Percentiles rank a stretch among this genome's conserved stretches.
These are phyloP conservation scores for Zygaena filipendulae DNA, from an alignment of 2,888 invertebrate species.

Conservation along the genomic window DNA sequence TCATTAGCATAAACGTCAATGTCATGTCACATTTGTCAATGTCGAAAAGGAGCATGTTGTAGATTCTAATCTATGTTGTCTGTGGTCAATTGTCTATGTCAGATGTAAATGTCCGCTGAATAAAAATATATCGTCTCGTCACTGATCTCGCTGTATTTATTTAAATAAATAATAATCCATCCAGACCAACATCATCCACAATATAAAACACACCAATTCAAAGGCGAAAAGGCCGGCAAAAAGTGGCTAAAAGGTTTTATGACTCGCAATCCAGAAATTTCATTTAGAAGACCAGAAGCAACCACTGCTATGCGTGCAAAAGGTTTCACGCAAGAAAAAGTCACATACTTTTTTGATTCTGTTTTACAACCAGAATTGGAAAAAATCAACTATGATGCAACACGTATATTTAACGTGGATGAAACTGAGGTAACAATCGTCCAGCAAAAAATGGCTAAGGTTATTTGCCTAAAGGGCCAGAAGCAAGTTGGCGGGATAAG, in stretches of 20 bases:
- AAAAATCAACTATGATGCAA: too few relatives aligned
- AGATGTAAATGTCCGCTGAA: too few relatives aligned
- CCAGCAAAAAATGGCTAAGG: conserved; percentile 20
- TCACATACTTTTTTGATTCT: conserved; percentile 3
- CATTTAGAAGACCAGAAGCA: conserved; percentile 10
- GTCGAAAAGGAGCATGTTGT: too few relatives aligned
- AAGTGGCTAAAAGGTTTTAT: conserved; percentile 6
- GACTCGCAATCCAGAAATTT: conserved; percentile 5
- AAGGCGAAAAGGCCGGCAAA: conserved; percentile 4
- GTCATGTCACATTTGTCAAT: too few relatives aligned
- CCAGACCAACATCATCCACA: too few relatives aligned
- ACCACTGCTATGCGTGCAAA: too few relatives aligned
- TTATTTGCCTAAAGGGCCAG: conserved; percentile 23
- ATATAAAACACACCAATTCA: conserved; percentile 6
- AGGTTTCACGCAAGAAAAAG: conserved; percentile 5
- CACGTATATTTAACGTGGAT: conserved; percentile 24
- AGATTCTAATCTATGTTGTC: too few relatives aligned
- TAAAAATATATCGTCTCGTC: too few relatives aligned
- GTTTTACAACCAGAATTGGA: conserved; percentile 4
- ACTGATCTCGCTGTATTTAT: too few relatives aligned
- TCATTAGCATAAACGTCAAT: too few relatives aligned
- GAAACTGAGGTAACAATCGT: conserved; percentile 25
- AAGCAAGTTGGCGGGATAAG: conserved; percentile 23
- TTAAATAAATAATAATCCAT: too few relatives aligned
- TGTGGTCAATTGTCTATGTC: too few relatives aligned